Evolutionary conservation across 2,888 invertebrate species (phyloP).

Genomic region (Cryptus viduatorius): DNA sequence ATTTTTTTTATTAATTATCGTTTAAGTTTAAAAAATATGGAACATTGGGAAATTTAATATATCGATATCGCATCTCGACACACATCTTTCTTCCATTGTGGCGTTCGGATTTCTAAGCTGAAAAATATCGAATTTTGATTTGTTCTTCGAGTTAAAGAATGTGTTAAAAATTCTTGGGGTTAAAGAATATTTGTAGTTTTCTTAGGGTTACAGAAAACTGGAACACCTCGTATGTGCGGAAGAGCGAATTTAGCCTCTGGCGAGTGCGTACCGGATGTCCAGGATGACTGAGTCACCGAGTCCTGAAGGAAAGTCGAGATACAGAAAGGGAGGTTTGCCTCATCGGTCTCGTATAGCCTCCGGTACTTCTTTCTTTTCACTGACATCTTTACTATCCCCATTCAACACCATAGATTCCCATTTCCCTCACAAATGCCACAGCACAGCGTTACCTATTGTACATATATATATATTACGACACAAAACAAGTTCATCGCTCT

Average conservation of each 20-base stretch:
- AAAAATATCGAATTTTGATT: no score
- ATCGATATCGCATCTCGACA: no score
- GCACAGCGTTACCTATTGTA: neutral
- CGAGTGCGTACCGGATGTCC: constrained; percentile 33
- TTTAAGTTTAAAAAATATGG: no score
- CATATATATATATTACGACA: neutral
- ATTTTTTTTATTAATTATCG: no score
- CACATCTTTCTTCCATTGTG: no score
- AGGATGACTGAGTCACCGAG: constrained; percentile 40
- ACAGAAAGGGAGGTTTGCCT: constrained; percentile 3
- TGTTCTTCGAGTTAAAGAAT: no score
- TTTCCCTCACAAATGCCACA: neutral
- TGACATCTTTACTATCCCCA: neutral
- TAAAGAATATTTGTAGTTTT: no score
- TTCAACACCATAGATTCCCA: constrained; percentile 14
- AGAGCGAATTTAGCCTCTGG: constrained; percentile 26
- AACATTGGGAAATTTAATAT: no score
- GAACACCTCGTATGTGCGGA: constrained; percentile 14
- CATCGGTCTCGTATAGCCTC: constrained; percentile 31
- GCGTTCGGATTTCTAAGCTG: no score
- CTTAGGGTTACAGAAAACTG: neutral
- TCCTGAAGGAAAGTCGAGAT: constrained; percentile 31
- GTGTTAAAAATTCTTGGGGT: no score
- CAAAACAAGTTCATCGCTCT: neutral
- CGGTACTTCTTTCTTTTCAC: constrained; percentile 15